Evolutionary conservation across 2,797 vertebrate genomes (phyloP), one percentile per base, ranked within the genome.

Genomic region (Macropodus opercularis): DNA sequence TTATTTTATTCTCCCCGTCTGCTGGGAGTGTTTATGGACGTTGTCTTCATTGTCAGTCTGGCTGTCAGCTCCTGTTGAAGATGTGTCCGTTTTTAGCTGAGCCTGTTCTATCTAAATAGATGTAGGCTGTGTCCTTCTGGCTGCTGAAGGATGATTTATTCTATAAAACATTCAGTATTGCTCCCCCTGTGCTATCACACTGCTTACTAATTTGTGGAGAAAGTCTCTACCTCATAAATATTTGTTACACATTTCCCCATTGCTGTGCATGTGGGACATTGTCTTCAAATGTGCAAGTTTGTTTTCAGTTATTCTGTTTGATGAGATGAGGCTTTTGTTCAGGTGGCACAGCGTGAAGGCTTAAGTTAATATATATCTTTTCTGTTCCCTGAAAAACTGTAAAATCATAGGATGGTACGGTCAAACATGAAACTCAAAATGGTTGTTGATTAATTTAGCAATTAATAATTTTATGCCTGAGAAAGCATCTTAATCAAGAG

Each of bases 91-190:
- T 74, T 72, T 74, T 72, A 75, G 76, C 72, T 17, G 21, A 51
- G 71, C 39, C 73, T 4, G 46, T 79, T 65, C 64, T 50, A 55
- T 63, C 62, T 67, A 65, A 79, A 77, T 44, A 63, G 63, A 54
- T 75, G 72, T 68, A 64, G 70, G 65, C 62, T 36, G 70, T 69
- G 80, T 82, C 78, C 75, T 73, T 66, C 58, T 63, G 40, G 63
- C 73, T 56, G 66, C 59, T 3, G 56, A 50, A 72, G 77, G 69
- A 78, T 75, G 72, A 90, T 86, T 79, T 84, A 86, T 80, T 63
- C 62, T 66, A 84, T 90, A 61, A 86, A 89, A 87, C 73, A 83
- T 88, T 85, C 72, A 85, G 65, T 69, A 74, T 65, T 2, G 47
- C 56, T 70, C 75, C 55, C 67, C 79, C 42, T 3, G 40, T 50